Evolutionary conservation across 2,888 invertebrate species (phyloP).

Genomic region (Nemoura dubitans): DNA sequence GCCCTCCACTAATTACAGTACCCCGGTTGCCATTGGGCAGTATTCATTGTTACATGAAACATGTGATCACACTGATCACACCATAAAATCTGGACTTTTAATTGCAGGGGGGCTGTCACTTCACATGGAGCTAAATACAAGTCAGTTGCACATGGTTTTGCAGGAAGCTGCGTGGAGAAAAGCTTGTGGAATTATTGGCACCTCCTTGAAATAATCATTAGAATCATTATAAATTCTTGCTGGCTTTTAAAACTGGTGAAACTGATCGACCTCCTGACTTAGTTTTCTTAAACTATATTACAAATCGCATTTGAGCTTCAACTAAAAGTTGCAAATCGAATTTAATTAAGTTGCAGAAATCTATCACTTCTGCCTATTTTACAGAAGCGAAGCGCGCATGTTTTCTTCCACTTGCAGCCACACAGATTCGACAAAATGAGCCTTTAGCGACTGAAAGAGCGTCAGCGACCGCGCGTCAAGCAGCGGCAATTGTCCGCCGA

Average conservation of each 20-base stretch:
- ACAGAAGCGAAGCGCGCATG: not conserved
- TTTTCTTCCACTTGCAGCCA: too few species aligned
- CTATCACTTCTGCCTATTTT: not conserved
- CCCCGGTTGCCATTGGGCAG: not conserved
- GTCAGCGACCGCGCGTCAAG: not conserved
- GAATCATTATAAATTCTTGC: too few species aligned
- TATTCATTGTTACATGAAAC: not conserved
- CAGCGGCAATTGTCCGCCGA: not conserved
- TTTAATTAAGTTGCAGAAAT: too few species aligned
- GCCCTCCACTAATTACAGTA: not conserved
- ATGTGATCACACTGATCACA: not conserved
- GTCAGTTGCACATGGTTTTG: too few species aligned
- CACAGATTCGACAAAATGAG: not conserved
- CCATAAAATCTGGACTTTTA: not conserved
- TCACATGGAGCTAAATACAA: not conserved
- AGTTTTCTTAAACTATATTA: too few species aligned
- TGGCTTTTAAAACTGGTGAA: too few species aligned
- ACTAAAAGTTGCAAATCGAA: too few species aligned
- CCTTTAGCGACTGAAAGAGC: not conserved
- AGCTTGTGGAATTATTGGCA: too few species aligned
- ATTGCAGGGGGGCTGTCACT: not conserved
- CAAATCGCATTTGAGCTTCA: too few species aligned
- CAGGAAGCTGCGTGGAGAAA: too few species aligned
- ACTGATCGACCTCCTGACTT: too few species aligned
- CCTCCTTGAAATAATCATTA: too few species aligned